Evolutionary conservation across 2,888 invertebrate genomes (phyloP), one percentile per base, ranked within the genome.

Genomic region (Drosophila silvestris): DNA sequence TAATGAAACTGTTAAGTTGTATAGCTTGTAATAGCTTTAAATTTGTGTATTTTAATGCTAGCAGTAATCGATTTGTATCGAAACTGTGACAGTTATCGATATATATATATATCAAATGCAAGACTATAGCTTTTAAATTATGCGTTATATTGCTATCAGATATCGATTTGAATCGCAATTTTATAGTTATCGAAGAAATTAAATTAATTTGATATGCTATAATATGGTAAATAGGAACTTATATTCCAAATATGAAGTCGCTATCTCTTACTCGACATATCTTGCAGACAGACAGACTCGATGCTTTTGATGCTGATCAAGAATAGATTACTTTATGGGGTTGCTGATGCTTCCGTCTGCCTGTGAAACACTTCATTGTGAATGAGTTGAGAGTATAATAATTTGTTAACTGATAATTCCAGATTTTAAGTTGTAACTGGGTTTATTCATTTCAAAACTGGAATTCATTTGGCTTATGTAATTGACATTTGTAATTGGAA

Each of bases 401-500:
- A 44, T 14, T 12, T 2, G 5, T 10, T 41, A 44, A 44, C 6
- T 44, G 14, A 44, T 44, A 6, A 7, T 22, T 22, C 7, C 0
- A 5, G 16, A 47, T 26, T 22, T 47, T 16, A 14, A 22, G 4
- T 14, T 41, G 10, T n/a, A n/a, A n/a, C 10, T 41, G 5, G 7
- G 4, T 5, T 16, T 47, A 47, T 9, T 26, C 1, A 26, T 47
- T 47, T 26, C 9, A 16, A 14, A 26, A 26, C 26, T 16, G 0
- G 2, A 22, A 7, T 16, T 4, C 16, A 5, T 19, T 47, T 58
- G 30, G 26, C 50, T 22, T 16, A 41, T 68, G 35, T 41, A 19
- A 61, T 69, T 69, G 51, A 69, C 54, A 54, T 61, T 69, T 1
- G 9, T 19, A 50, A 53, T 26, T 6, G 26, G 6, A 32, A 35